Evolutionary conservation across 2,797 vertebrate genomes (phyloP).

Genomic region (Nyctibius grandis): DNA sequence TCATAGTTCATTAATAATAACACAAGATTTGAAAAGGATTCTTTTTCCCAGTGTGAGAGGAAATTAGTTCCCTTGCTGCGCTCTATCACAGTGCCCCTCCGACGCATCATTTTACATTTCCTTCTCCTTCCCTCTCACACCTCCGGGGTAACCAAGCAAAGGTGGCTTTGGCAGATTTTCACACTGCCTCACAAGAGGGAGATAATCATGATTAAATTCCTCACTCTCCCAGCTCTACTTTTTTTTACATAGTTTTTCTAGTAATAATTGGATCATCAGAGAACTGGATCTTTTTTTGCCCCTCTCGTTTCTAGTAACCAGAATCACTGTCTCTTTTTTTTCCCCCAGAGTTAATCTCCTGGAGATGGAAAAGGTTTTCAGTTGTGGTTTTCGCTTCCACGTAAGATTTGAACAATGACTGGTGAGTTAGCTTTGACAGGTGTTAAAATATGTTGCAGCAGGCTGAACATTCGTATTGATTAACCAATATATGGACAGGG

Average conservation of each 20-base stretch:
- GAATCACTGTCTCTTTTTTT: neutral
- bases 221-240: neutral
- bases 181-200: neutral
- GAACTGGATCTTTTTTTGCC: constrained; percentile 10
- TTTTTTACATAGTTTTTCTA: constrained; percentile 42
- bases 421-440: constrained; percentile 65
- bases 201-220: constrained; percentile 52
- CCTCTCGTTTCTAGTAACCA: constrained; percentile 4
- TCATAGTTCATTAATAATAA: constrained; percentile 13
- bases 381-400: constrained; percentile 39
- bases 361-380: constrained; percentile 46
- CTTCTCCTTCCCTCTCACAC: neutral
- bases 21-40: neutral
- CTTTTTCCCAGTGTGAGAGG: neutral
- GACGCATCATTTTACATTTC: neutral
- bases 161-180: constrained; percentile 44
- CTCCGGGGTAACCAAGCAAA: neutral
- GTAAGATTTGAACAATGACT: constrained; percentile 66
- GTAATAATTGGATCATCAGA: constrained; percentile 68
- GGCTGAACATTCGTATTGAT: constrained; percentile 68
- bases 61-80: neutral
- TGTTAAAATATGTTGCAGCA: constrained; percentile 64
- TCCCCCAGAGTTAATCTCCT: constrained; percentile 22
- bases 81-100: neutral
- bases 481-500: constrained; percentile 57